phyloP scores from a whole-genome alignment of 2,113 vertebrate genomes.

The Daubentonia madagascariensis region DNA sequence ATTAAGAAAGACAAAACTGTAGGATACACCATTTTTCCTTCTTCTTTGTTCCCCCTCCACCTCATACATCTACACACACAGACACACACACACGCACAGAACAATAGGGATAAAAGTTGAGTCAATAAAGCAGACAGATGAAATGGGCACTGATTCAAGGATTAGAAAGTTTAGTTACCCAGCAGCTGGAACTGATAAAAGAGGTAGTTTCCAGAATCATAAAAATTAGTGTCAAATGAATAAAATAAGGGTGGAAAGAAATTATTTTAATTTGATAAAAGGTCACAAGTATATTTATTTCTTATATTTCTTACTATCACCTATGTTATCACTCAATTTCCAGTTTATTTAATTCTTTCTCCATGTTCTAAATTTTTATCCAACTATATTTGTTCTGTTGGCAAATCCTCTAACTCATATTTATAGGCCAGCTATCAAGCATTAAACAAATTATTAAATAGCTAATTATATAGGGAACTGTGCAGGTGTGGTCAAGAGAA shows the following conservation, averaged over 20 bases:
- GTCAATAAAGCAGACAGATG: not conserved
- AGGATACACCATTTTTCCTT: not conserved
- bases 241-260: not conserved
- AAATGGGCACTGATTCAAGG: not conserved
- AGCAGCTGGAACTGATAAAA: not conserved
- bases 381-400: not conserved
- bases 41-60: not conserved
- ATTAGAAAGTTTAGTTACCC: not conserved
- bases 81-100: not conserved
- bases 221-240: not conserved
- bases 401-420: not conserved
- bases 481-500: not conserved
- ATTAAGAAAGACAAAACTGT: not conserved
- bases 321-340: not conserved
- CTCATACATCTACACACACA: not conserved
- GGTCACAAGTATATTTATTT: not conserved
- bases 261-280: not conserved
- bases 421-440: not conserved
- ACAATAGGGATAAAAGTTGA: not conserved
- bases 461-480: not conserved
- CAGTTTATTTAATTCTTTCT: not conserved
- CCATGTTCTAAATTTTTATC: not conserved
- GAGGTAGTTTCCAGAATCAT: not conserved
- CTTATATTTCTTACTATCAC: not conserved
- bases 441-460: not conserved